These are phyloP conservation scores for Drosophila pruinosa DNA, from an alignment of 1,140 invertebrate species.

Conservation along the genomic window DNA sequence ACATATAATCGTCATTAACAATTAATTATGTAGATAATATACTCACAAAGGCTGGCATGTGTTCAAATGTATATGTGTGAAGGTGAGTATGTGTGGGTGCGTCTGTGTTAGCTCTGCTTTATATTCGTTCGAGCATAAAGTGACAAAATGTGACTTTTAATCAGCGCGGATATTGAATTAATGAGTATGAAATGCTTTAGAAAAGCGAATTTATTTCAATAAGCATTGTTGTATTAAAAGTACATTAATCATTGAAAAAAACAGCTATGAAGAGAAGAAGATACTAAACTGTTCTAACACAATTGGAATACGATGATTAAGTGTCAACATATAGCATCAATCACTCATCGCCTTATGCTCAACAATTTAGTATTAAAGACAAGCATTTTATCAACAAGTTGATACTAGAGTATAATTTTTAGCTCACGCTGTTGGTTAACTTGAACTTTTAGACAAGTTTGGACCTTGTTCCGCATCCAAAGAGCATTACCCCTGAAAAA, in stretches of 20 bases:
- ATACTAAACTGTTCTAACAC: neutral
- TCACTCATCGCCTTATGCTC: neutral
- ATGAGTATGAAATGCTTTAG: slow-evolving; percentile 6
- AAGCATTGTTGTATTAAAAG: neutral
- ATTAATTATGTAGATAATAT: slow-evolving; percentile 73
- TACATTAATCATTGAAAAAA: neutral
- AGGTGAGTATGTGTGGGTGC: neutral
- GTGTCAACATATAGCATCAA: neutral
- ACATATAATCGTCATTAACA: slow-evolving; percentile 66
- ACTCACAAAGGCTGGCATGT: neutral
- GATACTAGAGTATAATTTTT: slow-evolving; percentile 2
- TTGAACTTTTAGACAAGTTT: slow-evolving; percentile 13
- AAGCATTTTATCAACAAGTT: slow-evolving; percentile 31
- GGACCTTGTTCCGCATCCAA: slow-evolving; percentile 14
- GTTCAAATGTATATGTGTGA: neutral
- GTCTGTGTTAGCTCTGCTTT: neutral
- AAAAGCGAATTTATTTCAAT: neutral
- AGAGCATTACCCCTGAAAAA: slow-evolving; percentile 49
- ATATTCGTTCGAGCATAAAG: neutral
- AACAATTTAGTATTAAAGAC: neutral
- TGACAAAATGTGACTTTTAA: slow-evolving; percentile 28
- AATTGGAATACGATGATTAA: neutral
- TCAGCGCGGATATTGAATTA: slow-evolving; percentile 16
- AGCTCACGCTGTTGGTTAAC: neutral
- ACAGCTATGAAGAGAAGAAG: no score